phyloP scores from a whole-genome alignment of 2,888 invertebrate species.

The Thera obeliscata region DNA sequence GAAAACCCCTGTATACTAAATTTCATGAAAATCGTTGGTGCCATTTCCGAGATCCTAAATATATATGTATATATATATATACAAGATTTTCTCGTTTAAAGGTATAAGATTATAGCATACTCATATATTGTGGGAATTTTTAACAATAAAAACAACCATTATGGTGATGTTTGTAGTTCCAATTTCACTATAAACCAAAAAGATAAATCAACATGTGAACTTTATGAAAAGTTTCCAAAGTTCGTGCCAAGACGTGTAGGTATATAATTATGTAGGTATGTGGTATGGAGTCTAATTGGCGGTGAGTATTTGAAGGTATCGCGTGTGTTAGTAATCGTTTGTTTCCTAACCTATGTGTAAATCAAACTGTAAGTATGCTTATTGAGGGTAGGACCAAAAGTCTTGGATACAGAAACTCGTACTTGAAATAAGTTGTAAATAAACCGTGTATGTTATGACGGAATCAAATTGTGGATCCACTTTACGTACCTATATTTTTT shows the following conservation, averaged over 20 bases:
- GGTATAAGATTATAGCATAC: no score
- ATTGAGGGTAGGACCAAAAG: conserved; percentile 7
- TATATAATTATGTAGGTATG: not conserved
- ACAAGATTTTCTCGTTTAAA: no score
- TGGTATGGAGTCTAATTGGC: conserved; percentile 41
- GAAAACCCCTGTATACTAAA: no score
- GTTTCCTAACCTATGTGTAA: conserved; percentile 29
- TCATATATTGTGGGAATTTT: no score
- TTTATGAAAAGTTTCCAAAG: conserved; percentile 1
- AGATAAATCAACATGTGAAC: not conserved
- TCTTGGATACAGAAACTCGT: conserved; percentile 12
- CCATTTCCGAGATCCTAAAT: no score
- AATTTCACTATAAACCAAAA: not conserved
- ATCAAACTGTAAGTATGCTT: conserved; percentile 19
- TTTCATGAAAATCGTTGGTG: no score
- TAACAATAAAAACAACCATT: no score
- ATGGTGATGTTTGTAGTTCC: not conserved
- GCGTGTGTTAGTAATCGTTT: conserved; percentile 37
- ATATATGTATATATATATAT: no score
- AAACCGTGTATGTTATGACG: not conserved
- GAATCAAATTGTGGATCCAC: not conserved
- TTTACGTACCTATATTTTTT: not conserved
- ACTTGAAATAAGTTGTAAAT: conserved; percentile 14
- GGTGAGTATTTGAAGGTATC: conserved; percentile 49
- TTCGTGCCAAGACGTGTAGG: conserved; percentile 9